phyloP scores from a whole-genome alignment of 2,888 invertebrate genomes.

The Brachyopa scutellaris region DNA sequence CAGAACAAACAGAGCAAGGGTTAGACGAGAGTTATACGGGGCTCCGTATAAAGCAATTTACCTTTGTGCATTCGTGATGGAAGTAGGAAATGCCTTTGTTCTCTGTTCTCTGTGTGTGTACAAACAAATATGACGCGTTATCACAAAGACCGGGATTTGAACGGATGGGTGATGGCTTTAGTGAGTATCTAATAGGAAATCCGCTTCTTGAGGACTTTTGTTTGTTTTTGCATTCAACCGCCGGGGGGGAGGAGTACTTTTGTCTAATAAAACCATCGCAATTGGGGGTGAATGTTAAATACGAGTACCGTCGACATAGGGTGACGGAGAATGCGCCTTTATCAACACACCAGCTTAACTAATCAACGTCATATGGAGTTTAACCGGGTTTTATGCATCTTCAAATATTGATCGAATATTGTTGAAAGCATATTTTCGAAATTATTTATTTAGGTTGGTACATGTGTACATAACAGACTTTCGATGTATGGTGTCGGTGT shows the following conservation, averaged over 20 bases:
- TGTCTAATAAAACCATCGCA: conserved; percentile 30
- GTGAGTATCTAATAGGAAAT: conserved; percentile 67
- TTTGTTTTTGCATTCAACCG: conserved; percentile 52
- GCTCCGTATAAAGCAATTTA: conserved; percentile 63
- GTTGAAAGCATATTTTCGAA: neutral
- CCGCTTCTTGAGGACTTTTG: conserved; percentile 64
- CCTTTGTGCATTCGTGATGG: conserved; percentile 71
- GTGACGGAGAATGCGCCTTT: conserved; percentile 4
- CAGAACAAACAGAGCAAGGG: conserved; percentile 55
- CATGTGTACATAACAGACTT: neutral
- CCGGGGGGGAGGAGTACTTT: conserved; percentile 6
- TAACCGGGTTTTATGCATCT: conserved; percentile 11
- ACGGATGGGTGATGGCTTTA: conserved; percentile 67
- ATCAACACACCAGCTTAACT: conserved; percentile 58
- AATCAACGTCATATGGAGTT: conserved; percentile 43
- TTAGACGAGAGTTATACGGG: conserved; percentile 52
- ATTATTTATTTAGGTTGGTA: neutral
- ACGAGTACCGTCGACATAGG: neutral
- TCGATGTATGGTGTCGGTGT: too few species aligned
- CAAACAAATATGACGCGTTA: conserved; percentile 70
- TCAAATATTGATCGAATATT: conserved; percentile 28
- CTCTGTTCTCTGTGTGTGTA: conserved; percentile 17
- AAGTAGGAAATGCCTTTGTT: conserved; percentile 67
- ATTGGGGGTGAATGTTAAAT: conserved; percentile 48
- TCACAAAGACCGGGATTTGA: conserved; percentile 64